Base-by-base conservation (phyloP, 2,113 vertebrate genomes). In the Percopsis transmontana region DNA sequence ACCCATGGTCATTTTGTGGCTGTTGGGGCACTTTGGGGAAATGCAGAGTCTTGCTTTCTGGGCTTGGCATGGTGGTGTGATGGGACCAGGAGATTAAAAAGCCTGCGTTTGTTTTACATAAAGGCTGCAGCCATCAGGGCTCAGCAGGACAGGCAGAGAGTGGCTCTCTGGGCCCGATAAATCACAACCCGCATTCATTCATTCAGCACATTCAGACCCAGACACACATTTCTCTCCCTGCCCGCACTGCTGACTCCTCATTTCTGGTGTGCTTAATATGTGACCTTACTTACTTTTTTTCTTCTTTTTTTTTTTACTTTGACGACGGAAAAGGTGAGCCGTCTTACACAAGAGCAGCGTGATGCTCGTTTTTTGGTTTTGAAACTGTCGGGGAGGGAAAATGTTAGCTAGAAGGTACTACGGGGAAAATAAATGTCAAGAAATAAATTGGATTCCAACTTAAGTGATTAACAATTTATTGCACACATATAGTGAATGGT, bases 81-180 rank as follows among this genome's bases (percentile, higher is more conserved):
- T 81, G 83, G 77, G 68, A 81, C 81, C 58, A 69, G 88, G 82
- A 71, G 83, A 90, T 89, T 89, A 88, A 91, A 91, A 90, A 87
- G 86, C 60, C 77, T 52, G 82, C 78, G 85, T 89, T 90, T 90
- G 85, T 88, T 91, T 92, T 91, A 89, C 85, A 91, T 91, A 90
- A 90, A 90, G 86, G 84, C 88, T 81, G 75, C 74, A 85, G 82
- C 87, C 86, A 81, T 86, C 83, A 80, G 79, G 81, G 75, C 85
- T 81, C 85, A 85, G 85, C 86, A 83, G 90, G 88, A 88, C 85
- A 74, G 69, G 69, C 72, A 64, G 61, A 80, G 74, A 87, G 87
- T 57, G 74, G 76, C 77, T 86, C 83, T 83, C 64, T 58, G 67
- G 82, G 82, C 68, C 82, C 77, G 83, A 91, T 91, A 91, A 92